These are phyloP conservation scores for Belgica antarctica DNA, from an alignment of 2,888 invertebrate genomes.

Conservation along the genomic window DNA sequence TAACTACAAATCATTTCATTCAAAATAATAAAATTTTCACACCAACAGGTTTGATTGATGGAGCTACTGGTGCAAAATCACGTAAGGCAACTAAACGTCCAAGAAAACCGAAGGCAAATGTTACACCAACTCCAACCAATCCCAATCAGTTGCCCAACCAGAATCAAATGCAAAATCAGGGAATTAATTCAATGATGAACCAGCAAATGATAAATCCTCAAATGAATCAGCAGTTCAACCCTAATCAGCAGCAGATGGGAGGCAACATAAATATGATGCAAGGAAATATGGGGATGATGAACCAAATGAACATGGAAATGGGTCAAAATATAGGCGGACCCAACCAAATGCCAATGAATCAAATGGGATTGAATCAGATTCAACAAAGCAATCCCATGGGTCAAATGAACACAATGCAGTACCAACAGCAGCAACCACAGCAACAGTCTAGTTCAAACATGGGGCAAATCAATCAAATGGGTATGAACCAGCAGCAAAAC, in stretches of 20 bases:
- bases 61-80: slow-evolving; percentile 45
- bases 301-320: slow-evolving; percentile 54
- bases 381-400: slow-evolving; percentile 48
- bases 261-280: slow-evolving; percentile 32
- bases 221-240: slow-evolving; percentile 54
- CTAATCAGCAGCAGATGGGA: slow-evolving; percentile 55
- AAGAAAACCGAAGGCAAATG: slow-evolving; percentile 51
- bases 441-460: slow-evolving; percentile 55
- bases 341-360: slow-evolving; percentile 59
- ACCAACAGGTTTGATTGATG: too few species aligned
- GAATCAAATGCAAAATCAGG: slow-evolving; percentile 50
- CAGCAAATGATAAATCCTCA: slow-evolving; percentile 49
- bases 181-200: slow-evolving; percentile 47
- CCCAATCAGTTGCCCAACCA: neutral
- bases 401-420: slow-evolving; percentile 55
- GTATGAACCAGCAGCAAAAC: slow-evolving; percentile 33
- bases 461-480: slow-evolving; percentile 48
- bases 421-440: slow-evolving; percentile 56
- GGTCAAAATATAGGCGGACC: slow-evolving; percentile 52
- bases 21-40: too few species aligned
- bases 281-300: slow-evolving; percentile 30
- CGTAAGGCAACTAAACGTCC: slow-evolving; percentile 53
- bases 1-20: too few species aligned
- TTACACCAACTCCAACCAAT: slow-evolving; percentile 29
- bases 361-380: slow-evolving; percentile 45